Evolutionary conservation across 2,113 vertebrate genomes (phyloP).

Genomic region (Progne subis): DNA sequence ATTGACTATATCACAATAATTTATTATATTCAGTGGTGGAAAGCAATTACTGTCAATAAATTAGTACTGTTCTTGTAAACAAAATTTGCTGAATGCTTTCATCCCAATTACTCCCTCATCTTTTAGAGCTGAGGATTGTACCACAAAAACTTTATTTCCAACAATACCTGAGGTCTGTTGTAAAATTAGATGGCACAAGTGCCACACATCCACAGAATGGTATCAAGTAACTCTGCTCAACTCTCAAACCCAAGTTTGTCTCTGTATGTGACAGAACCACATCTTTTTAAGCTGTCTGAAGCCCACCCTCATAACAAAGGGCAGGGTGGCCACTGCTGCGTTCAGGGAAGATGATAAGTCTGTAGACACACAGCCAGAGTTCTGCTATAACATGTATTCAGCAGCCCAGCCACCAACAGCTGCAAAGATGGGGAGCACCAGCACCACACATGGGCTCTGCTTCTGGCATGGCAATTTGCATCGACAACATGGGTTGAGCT

Average conservation of each 20-base stretch:
- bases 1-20: no score
- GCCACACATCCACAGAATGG: not conserved
- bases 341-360: not conserved
- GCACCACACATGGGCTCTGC: not conserved
- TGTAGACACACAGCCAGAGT: not conserved
- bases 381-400: not conserved
- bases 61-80: not conserved
- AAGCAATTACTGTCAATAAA: not conserved
- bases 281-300: not conserved
- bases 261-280: accelerated
- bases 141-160: not conserved
- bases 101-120: not conserved
- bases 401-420: not conserved
- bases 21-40: no score
- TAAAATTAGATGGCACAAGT: not conserved
- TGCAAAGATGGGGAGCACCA: not conserved
- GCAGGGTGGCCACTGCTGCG: not conserved
- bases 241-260: not conserved
- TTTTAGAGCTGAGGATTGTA: not conserved
- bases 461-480: not conserved
- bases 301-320: not conserved
- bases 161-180: not conserved
- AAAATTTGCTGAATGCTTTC: not conserved
- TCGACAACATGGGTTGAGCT: not conserved
- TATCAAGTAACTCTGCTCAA: not conserved